phyloP scores from a whole-genome alignment of 2,113 vertebrate species.

The Dryoscopus gambensis region DNA sequence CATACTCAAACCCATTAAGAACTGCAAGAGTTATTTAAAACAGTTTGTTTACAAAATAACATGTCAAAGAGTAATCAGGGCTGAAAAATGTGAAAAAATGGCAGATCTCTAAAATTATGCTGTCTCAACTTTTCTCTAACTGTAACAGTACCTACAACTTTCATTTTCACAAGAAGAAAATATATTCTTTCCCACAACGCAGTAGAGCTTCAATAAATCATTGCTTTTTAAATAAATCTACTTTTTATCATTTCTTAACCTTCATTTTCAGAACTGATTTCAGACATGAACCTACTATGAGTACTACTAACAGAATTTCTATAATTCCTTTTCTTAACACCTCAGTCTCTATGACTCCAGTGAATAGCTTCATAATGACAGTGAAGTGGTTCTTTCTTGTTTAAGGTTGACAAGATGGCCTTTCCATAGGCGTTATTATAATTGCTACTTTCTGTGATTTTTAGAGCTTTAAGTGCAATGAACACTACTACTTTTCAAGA shows the following conservation, averaged over 20 bases:
- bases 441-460: neutral
- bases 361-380: neutral
- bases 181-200: neutral
- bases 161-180: neutral
- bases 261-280: neutral
- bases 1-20: neutral
- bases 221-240: neutral
- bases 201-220: neutral
- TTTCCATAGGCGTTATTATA: neutral
- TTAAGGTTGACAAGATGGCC: neutral
- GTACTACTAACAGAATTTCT: neutral
- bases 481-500: neutral
- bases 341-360: neutral
- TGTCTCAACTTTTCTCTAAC: neutral
- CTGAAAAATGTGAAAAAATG: neutral
- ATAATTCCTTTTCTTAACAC: neutral
- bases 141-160: neutral
- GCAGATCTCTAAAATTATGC: neutral
- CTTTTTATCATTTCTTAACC: neutral
- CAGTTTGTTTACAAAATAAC: neutral
- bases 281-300: neutral
- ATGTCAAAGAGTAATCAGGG: neutral
- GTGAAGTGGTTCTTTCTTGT: neutral
- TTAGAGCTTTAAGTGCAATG: neutral
- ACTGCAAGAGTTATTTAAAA: neutral